Base-by-base conservation (phyloP, 2,113 vertebrate species). In the Mola mola region DNA sequence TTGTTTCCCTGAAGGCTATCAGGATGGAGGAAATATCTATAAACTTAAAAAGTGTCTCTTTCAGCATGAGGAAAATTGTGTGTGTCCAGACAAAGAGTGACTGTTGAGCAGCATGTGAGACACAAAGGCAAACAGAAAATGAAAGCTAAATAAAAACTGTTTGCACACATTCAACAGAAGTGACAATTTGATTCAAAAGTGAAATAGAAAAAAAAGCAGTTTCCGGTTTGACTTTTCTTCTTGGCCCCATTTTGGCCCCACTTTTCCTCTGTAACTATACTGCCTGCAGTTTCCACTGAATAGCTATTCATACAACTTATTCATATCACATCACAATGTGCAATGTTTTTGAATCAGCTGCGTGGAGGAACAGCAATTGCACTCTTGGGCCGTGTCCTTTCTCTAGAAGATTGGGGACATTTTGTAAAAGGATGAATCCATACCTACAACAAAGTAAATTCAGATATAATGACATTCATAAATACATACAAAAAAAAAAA, bases 361-460 rank as follows among this genome's bases (percentile, higher is more conserved):
- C 21, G 38, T 47, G 36, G 24, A 25, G 47, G 20, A 44, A 66
- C 68, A 19, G 48, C 42, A 34, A 59, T 72, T 63, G 62, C 67
- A 72, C 44, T 58, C 57, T 64, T 53, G 15, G 57, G 28, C 55
- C 75, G 47, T 76, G 75, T 75, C 42, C 50, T 48, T 57, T 67
- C 26, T 24, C 41, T 55, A 50, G 33, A 53, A 53, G 51, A 47
- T 61, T 55, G 21, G 36, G 40, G 8, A 26, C 61, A 40, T 48
- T 29, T 29, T 33, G 12, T n/a, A 20, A 19, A 26, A 25, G 40
- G 38, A 31, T 31, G 15, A 64, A 31, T 37, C 24, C 36, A 57
- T 48, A 37, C 19, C 13, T 17, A 25, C 29, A 24, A 38, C 16
- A 26, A 50, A 43, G n/a, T 24, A 15, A 44, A 4, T 28, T 8